Evolutionary conservation across 2,113 vertebrate species (phyloP), one percentile per base, ranked within the genome.

Genomic region (Egretta garzetta): DNA sequence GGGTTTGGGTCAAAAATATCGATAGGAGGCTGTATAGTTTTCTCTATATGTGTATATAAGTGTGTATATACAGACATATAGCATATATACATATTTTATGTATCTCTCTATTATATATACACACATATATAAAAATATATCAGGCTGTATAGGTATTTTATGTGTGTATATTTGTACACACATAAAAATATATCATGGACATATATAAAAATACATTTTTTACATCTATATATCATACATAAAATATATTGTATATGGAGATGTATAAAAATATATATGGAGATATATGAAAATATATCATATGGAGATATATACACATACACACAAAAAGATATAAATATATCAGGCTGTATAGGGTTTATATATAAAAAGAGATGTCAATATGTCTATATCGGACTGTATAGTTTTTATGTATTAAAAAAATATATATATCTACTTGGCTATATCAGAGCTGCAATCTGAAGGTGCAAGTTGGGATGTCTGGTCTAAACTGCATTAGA

Each of bases 361-460:
- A 33, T 27, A 39, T 20, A 20, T n/a, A n/a, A 35, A 32, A 53
- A 14, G 8, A 53, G 4, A 35, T 43, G 56, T 23, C 18, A 14
- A 26, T 50, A 30, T 55, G 10, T 14, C 8, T 70, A 7, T 30
- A 4, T 33, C 4, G 30, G n/a, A 14, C 43, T 77, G 5, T 81
- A 14, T 58, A 8, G 15, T 20, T 52, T 13, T 15, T 33, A 11
- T 30, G 3, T 23, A 4, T 14, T 14, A 7, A 19, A 4, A 58
- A 39, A 39, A 9, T 30, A 0, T 16, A 4, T 47, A 0, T 64
- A 8, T 71, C 1, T 64, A 7, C 72, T 52, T 75, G 35, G 7
- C 12, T 90, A 0, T 60, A n/a, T 60, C 15, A 33, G 33, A n/a
- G 21, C 58, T 86, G 33, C 15, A 33, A 90, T 27, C 45, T 37